Base-by-base conservation (phyloP, 1,140 invertebrate species). In the Drosophila saltans region DNA sequence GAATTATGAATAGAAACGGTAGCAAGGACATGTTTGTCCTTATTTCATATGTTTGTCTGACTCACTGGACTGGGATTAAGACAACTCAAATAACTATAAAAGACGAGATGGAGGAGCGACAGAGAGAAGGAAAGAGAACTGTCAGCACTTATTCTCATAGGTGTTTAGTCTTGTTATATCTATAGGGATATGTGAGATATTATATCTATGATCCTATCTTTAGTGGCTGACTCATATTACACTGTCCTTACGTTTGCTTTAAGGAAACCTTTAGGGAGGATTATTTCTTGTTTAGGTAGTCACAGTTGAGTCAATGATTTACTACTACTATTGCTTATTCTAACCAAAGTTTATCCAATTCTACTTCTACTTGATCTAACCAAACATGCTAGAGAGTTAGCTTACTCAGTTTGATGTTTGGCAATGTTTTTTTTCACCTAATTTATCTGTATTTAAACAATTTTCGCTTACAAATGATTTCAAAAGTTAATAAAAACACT, bases 1-100 rank as follows among this genome's bases (percentile, higher is more conserved):
- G 81, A 83, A 58, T 78, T 90, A 81, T 89, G 84, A 89, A 89
- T 89, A 73, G 74, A 56, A 63, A 60, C 28, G 59, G 74, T 71
- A 67, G 68, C 57, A 48, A 58, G 66, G 66, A 75, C 73, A 75
- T 83, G 72, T 69, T 61, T 75, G 72, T 72, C 58, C 57, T 64
- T 71, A 66, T 78, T 62, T 62, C 60, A 62, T 45, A 40, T 45
- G 60, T 62, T 39, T 39, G 24, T 40, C 33, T 30, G n/a, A 21
- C 45, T 10, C 16, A 33, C 57, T 59, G 57, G 57, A 39, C 65
- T 30, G 65, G 79, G 82, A 88, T 85, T 85, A 85, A 60, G 66
- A 64, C 45, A 58, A 33, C 65, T 72, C 69, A 62, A 63, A 68
- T 69, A 57, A 72, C 69, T 72, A 64, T 69, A 16, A 36, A 7